These are phyloP conservation scores for Glaucomys volans DNA, from an alignment of 2,113 vertebrate genomes.

Conservation along the genomic window DNA sequence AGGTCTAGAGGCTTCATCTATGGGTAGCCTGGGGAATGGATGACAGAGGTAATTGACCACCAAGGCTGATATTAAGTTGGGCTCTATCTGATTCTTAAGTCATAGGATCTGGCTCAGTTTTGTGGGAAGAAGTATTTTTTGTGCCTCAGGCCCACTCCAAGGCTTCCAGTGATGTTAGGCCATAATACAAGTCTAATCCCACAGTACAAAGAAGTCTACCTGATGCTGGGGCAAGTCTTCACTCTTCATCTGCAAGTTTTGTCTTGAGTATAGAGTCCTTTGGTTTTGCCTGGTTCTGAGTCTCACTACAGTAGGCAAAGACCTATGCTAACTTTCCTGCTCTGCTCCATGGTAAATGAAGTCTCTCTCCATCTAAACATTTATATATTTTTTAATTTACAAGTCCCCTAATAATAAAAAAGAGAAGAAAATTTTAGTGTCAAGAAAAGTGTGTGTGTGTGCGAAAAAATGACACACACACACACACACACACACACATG, in stretches of 20 bases:
- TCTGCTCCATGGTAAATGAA: too few species aligned
- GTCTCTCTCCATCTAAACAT: background rate
- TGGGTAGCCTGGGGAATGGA: too few species aligned
- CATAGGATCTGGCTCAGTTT: too few species aligned
- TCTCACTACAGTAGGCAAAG: too few species aligned
- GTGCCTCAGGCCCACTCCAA: background rate
- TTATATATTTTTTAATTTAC: background rate
- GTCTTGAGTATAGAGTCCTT: background rate
- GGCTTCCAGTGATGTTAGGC: too few species aligned
- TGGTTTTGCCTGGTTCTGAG: background rate
- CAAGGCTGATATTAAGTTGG: too few species aligned
- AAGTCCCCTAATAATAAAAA: background rate
- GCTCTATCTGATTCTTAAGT: background rate
- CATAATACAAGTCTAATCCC: too few species aligned
- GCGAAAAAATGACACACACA: too few species aligned
- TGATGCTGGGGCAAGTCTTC: too few species aligned
- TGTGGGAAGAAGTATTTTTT: background rate
- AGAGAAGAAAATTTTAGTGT: background rate
- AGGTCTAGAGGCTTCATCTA: background rate
- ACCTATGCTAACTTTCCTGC: too few species aligned
- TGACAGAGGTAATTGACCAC: background rate
- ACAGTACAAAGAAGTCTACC: too few species aligned
- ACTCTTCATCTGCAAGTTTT: background rate
- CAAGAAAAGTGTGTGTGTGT: background rate
- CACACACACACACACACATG: too few species aligned